Base-by-base conservation (phyloP, 1,140 invertebrate genomes). In the Zaprionus kolodkinae region DNA sequence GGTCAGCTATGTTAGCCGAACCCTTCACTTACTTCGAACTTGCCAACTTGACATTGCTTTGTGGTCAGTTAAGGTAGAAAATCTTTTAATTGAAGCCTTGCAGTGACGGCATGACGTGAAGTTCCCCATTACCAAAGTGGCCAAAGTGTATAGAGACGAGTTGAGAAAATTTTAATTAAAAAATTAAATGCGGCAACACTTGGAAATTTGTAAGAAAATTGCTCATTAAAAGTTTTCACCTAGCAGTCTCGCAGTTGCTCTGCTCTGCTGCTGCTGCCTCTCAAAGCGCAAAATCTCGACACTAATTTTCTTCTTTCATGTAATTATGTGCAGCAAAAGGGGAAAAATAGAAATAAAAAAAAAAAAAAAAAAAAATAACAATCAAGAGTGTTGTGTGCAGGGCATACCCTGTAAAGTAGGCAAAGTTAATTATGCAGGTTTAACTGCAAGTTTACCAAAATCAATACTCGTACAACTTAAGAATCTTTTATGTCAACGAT, bases 151-250 rank as follows among this genome's bases (percentile, higher is more conserved):
- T 40, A 6, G 13, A 40, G 13, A 9, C 40, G n/a, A 45, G 40
- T 15, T 45, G n/a, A 45, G 40, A 35, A 76, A 65, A 67, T 78
- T 76, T 89, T 85, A 88, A 89, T 89, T 85, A 89, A 85, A 88
- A 89, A 81, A 89, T 89, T 89, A 89, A 89, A 81, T 85, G 81
- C 72, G 76, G 72, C 75, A 89, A 85, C 85, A 89, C 81, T 89
- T 85, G 69, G 72, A 83, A 90, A 75, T 89, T 89, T 89, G 81
- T 81, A 73, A 85, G 78, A 89, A 89, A 89, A 89, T 88, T 85
- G 85, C 85, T 89, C 85, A 89, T 89, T 89, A 89, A 89, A 89
- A 89, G 85, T 89, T 89, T 89, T 89, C 85, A 89, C 86, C 85
- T 89, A 81, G 72, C 40, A 45, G 40, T 45, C 40, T 45, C n/a